Evolutionary conservation across 2,797 vertebrate genomes (phyloP), one percentile per base, ranked within the genome.

Genomic region (Pseudocheirus occidentalis): DNA sequence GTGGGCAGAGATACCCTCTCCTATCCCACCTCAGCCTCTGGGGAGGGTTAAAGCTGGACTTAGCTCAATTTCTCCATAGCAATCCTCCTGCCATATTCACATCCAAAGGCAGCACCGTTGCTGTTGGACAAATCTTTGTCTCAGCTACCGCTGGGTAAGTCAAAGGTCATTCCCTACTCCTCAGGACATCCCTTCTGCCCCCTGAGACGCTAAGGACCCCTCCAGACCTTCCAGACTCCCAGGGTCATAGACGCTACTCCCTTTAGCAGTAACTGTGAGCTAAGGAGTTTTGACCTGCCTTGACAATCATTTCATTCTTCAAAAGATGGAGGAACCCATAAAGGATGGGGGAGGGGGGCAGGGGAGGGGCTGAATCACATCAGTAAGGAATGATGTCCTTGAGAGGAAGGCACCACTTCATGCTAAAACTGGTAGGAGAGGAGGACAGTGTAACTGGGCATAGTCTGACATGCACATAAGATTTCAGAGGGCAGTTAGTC

Each of bases 41-140:
- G 16, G n/a, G 66, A 40, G 3, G 3, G 66, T 40, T 73, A 40
- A 40, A 40, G n/a, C 16, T 73, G 14, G 18, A 21, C 6, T 40
- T 81, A 81, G n/a, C 18, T 40, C 66, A 9, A 6, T 73, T 73
- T 73, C n/a, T 73, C 40, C n/a, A 40, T 40, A 18, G 66, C n/a
- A 46, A 0, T 18, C 16, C 0, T 46, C n/a, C 66, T 10, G n/a
- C 6, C 1, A 9, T 10, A 12, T n/a, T n/a, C 34, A n/a, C 66
- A 40, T 73, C 34, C 66, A 46, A 81, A 24, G 18, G 66, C n/a
- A 81, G 18, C 1, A 3, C 4, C 34, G 2, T 40, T n/a, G 5
- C 34, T n/a, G 14, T 34, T n/a, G 62, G 18, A 21, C 1, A 6
- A 40, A 46, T 81, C 66, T 18, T 46, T 12, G 4, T 40, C n/a